Percentiles rank a stretch among this genome's conserved stretches.
These are phyloP conservation scores for Habrosyne pyritoides DNA, from an alignment of 2,888 invertebrate species.

Conservation along the genomic window DNA sequence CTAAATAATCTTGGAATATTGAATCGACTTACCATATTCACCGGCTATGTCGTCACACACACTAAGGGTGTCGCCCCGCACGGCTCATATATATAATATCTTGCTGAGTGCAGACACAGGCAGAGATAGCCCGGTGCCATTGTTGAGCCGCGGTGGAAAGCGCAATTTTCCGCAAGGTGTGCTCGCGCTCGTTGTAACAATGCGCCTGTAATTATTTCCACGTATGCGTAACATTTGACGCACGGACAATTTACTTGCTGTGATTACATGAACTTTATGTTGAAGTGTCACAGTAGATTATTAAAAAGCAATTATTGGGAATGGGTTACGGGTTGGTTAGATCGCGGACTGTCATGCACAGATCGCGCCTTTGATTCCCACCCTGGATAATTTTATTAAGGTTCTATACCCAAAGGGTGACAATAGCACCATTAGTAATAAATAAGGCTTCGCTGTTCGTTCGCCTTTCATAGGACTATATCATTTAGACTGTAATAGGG, in stretches of 20 bases:
- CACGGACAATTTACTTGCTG: conserved; percentile 9
- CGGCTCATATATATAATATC: conserved; percentile 37
- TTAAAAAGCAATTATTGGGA: background rate
- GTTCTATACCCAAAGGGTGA: no score
- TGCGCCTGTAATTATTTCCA: conserved; percentile 24
- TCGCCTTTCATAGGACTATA: no score
- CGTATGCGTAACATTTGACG: conserved; percentile 13
- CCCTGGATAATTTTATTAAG: no score
- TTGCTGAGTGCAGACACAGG: background rate
- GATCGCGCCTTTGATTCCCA: no score
- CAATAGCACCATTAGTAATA: no score
- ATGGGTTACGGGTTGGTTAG: no score
- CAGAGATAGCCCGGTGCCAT: conserved; percentile 17
- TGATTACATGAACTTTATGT: conserved; percentile 8
- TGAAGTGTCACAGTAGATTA: background rate
- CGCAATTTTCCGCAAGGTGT: conserved; percentile 45
- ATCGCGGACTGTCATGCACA: no score
- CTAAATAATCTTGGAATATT: background rate
- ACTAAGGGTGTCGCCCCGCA: conserved; percentile 2
- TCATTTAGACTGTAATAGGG: no score
- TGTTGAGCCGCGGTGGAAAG: conserved; percentile 42
- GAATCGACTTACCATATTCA: background rate
- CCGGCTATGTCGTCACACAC: background rate
- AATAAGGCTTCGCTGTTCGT: no score
- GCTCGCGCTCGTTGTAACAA: conserved; percentile 19